Evolutionary conservation across 1,140 invertebrate species (phyloP).

Genomic region (Drosophila quadrilineata): DNA sequence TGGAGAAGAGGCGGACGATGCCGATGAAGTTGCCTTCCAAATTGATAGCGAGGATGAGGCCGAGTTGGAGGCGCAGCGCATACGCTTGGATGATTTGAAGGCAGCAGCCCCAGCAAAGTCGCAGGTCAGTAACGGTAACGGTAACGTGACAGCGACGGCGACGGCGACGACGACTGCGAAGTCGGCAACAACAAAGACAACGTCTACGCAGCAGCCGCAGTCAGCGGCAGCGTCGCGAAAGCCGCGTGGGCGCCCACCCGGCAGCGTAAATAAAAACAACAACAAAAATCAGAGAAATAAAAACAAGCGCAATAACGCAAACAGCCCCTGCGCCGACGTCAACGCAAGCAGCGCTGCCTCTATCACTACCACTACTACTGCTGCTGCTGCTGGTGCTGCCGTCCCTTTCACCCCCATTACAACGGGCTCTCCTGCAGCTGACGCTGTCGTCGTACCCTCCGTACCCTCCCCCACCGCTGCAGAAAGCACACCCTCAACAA

Average conservation of each 20-base stretch:
- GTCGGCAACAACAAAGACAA: neutral
- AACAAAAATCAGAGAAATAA: slow-evolving; percentile 40
- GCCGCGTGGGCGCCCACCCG: slow-evolving; percentile 53
- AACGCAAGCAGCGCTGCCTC: neutral
- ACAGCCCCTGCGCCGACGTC: slow-evolving; percentile 29
- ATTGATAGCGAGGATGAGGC: slow-evolving; percentile 79
- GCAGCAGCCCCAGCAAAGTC: slow-evolving; percentile 53
- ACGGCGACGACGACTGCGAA: neutral
- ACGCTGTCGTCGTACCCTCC: neutral
- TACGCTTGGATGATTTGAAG: slow-evolving; percentile 57
- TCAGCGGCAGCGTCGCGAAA: slow-evolving; percentile 25
- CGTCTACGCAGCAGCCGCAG: neutral
- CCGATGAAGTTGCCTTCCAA: slow-evolving; percentile 62
- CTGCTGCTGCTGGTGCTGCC: neutral
- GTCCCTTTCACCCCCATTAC: neutral
- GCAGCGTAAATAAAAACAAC: slow-evolving; percentile 38
- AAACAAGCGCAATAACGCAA: slow-evolving; percentile 46
- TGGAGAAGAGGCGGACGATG: slow-evolving; percentile 61
- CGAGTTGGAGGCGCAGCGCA: slow-evolving; percentile 73
- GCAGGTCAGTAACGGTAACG: slow-evolving; percentile 74
- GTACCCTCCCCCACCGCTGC: neutral
- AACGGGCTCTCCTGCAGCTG: neutral
- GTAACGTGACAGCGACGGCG: slow-evolving; percentile 8
- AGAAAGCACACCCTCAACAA: neutral
- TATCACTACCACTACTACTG: neutral